Evolutionary conservation across 2,888 invertebrate genomes (phyloP), one percentile per base, ranked within the genome.

Genomic region (Caenorhabditis virilis): DNA sequence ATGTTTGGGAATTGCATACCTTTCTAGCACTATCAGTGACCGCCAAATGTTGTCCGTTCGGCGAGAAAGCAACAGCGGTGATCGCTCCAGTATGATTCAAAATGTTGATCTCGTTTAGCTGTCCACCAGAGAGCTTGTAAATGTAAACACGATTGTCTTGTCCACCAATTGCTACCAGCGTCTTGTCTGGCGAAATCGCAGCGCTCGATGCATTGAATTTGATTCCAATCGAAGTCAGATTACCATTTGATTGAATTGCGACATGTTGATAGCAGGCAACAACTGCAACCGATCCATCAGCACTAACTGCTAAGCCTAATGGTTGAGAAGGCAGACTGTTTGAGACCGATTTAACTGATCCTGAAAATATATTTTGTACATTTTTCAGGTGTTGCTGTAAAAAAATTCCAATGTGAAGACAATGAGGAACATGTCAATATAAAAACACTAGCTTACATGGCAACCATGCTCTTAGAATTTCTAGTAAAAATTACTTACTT

Each of bases 101-200:
- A 73, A 89, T 89, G 30, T 86, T 82, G 61, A 62, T 77, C 62
- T 73, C 78, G 26, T 70, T 68, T 16, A 84, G 66, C 5, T 62
- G 59, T 18, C 51, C 55, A 15, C 77, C 78, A 52, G 85, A 87
- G 48, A 90, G 80, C 22, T 85, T 84, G 83, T 89, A 91, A 66
- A 91, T 86, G 79, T 88, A 88, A 52, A 91, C 86, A 85, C 89
- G 83, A 38, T 81, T 78, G 73, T 86, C 86, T 83, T 85, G 85
- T 43, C 93, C 93, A 22, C 95, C 95, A 20, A 97, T 89, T 25
- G 95, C 95, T 0, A 97, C 89, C 63, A 92, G 89, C 43, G 88
- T 86, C 11, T 88, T 88, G 69, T 88, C 89, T 16, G 88, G 86
- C 78, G 91, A 90, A 68, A 93, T 88, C 48, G 90, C 87, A 43